Evolutionary conservation across 2,113 vertebrate species (phyloP), one percentile per base, ranked within the genome.

Genomic region (Monarcha castaneiventris): DNA sequence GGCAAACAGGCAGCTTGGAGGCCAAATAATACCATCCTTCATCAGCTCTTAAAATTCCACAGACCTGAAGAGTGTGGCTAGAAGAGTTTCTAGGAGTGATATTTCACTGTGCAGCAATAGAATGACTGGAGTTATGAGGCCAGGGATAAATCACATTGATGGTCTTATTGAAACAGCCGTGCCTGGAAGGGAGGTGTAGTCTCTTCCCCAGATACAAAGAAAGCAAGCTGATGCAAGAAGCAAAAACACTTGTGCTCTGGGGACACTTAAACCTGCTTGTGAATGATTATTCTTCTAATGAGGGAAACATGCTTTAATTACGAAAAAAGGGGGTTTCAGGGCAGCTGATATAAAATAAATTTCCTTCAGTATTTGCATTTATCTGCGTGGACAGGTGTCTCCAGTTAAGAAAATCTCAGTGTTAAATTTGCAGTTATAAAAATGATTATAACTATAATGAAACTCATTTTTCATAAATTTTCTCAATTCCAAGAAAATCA

Each of bases 71-170:
- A 90, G 33, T 74, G 52, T 83, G 63, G 33, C 79, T 95, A 71
- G 82, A 71, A 91, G 75, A 95, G 68, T 90, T 95, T 88, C 73
- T 87, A 71, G 64, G 59, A 90, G 85, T 81, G 72, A 94, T 96
- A 95, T 95, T 96, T 96, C 92, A 96, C 72, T 37, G 72, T 84
- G 72, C 54, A 84, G 74, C 67, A 87, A 76, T 66, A 87, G 85
- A 96, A 92, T 86, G 92, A 92, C 95, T 93, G 51, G 39, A 97
- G 68, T 91, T 96, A 97, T 94, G 85, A 97, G 79, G 56, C 79
- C 44, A 80, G 64, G 76, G 79, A 94, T 96, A 97, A 97, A 97
- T 96, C 90, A 96, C 56, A 7, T 56, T 94, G 76, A 95, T 96
- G 75, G 56, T 43, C 76, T 81, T 96, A 85, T 76, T 95, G 87